These are phyloP conservation scores for Ectropis grisescens DNA, from an alignment of 1,140 invertebrate species.

Conservation along the genomic window DNA sequence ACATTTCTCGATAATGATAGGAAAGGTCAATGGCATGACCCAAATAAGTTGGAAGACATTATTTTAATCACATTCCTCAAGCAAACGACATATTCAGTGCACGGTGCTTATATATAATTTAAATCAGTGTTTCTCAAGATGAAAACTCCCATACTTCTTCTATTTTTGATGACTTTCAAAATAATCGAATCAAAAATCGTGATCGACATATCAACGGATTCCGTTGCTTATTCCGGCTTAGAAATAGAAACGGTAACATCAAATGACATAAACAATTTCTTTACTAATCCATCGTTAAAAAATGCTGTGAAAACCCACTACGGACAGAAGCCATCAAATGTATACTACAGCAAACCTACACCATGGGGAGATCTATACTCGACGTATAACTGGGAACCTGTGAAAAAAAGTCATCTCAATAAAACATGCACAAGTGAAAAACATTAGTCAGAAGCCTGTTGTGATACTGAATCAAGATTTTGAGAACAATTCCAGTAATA, in stretches of 20 bases:
- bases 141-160: too few relatives aligned
- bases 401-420: slow-evolving; percentile 25
- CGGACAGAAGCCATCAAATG: slow-evolving; percentile 14
- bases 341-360: slow-evolving; percentile 36
- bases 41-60: too few relatives aligned
- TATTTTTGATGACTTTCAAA: too few relatives aligned
- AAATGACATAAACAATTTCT: slow-evolving; percentile 15
- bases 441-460: slow-evolving; percentile 17
- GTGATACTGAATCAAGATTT: slow-evolving; percentile 36
- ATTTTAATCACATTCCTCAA: too few relatives aligned
- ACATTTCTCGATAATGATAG: too few relatives aligned
- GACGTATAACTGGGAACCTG: slow-evolving; percentile 38
- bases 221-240: slow-evolving; percentile 3
- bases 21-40: too few relatives aligned
- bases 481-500: slow-evolving; percentile 33
- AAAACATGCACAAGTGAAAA: slow-evolving; percentile 32
- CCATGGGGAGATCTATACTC: slow-evolving; percentile 44
- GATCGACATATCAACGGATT: background rate
- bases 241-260: slow-evolving; percentile 13
- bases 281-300: slow-evolving; percentile 15
- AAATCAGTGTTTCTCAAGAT: too few relatives aligned
- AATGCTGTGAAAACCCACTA: slow-evolving; percentile 19
- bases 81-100: too few relatives aligned
- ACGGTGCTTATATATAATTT: too few relatives aligned
- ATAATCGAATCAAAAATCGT: background rate